Conservation (phyloP, 2,797 vertebrate species). For the Macroramphosus scolopax region DNA sequence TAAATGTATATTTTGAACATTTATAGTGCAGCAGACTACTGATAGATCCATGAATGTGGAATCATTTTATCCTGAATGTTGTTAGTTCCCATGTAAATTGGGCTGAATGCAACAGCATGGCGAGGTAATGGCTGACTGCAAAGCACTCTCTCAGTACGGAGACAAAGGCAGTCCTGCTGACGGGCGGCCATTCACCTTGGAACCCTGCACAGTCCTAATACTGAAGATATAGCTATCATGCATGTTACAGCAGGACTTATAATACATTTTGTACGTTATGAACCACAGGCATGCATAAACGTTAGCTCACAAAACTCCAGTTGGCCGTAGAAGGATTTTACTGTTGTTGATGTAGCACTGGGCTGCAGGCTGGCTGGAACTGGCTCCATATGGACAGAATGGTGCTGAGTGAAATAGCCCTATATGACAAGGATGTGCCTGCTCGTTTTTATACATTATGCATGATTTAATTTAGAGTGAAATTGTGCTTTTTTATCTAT, state of each 20-base stretch:
- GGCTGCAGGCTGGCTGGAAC: constrained; percentile 39
- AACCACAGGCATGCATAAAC: constrained; percentile 26
- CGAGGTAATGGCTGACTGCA: constrained; percentile 80
- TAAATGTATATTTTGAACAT: constrained; percentile 7
- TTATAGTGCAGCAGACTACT: background rate
- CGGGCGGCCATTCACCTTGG: constrained; percentile 73
- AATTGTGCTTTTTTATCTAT: constrained; percentile 5
- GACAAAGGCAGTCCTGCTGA: constrained; percentile 78
- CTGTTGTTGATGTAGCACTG: constrained; percentile 57
- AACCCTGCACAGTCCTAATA: constrained; percentile 30
- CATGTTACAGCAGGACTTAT: constrained; percentile 17
- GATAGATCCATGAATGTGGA: background rate
- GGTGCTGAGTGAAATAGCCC: constrained; percentile 25
- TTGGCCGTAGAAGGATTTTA: constrained; percentile 42
- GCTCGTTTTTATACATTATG: constrained; percentile 1
- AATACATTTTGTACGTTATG: constrained; percentile 8
- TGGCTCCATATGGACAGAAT: constrained; percentile 46
- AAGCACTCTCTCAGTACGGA: constrained; percentile 67
- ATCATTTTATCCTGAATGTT: constrained; percentile 14
- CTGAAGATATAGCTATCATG: constrained; percentile 16
- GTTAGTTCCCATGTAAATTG: constrained; percentile 21
- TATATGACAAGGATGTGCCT: constrained; percentile 12
- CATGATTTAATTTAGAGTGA: constrained; percentile 22
- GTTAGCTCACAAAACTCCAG: constrained; percentile 19
- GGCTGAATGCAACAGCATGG: constrained; percentile 56